Evolutionary conservation across 2,888 invertebrate genomes (phyloP), one percentile per base, ranked within the genome.

Genomic region (Zootermopsis nevadensis): DNA sequence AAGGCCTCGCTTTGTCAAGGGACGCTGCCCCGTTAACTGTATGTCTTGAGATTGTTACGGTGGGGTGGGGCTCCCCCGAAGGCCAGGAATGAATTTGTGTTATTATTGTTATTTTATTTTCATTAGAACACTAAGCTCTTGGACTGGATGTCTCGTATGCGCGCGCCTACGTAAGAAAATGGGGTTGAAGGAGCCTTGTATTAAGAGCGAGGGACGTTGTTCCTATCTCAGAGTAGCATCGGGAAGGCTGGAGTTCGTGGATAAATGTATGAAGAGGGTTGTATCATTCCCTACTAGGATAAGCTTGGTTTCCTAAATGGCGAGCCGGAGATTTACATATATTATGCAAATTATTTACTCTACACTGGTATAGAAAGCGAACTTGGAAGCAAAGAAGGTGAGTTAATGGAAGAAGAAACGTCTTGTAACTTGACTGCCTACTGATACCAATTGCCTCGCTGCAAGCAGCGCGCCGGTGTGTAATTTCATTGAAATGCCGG

Each of bases 341-440:
- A 77, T 77, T 77, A 77, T 77, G 77, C 77, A 77, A 77, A 77
- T 77, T 77, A 77, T 77, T 77, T 77, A 77, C 77, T 22, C 31
- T 60, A 60, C n/a, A 60, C 27, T 60, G 60, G 60, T 27, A 60
- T n/a, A 12, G n/a, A 60, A 27, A 15, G 60, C 12, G n/a, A 27
- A 27, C 60, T 3, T 15, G 19, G 48, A 19, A 48, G 48, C 48
- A 48, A 48, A 48, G 48, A 48, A 48, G 48, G 19, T 48, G 15
- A 19, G 48, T 48, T 48, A 48, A 48, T 48, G 48, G 48, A 48
- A 48, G 19, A 19, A 12, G 48, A 48, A 48, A 48, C 48, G 15
- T 19, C 4, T 19, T n/a, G 60, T 27, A 12, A 60, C n/a, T n/a
- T 27, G 60, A 27, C n/a, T 60, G 60, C 27, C 60, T 60, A 27